Base-by-base conservation (phyloP, 2,888 invertebrate species). In the Hanleya hanleyi region DNA sequence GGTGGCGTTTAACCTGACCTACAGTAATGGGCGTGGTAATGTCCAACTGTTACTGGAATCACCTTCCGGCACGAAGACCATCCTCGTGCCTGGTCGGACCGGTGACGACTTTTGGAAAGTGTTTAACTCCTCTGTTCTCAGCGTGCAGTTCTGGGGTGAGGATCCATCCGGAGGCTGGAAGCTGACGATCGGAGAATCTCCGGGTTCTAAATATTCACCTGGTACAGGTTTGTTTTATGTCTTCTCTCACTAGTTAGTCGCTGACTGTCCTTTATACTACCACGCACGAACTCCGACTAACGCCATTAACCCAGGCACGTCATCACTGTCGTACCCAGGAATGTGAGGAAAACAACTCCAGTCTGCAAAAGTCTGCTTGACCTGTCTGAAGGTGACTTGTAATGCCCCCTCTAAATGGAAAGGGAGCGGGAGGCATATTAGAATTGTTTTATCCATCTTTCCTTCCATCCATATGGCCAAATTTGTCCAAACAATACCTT, bases 91-190 rank as follows among this genome's bases (percentile, higher is more conserved):
- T 1, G 69, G 69, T 3, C 69, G 69, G 6, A 12, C 7, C 1
- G n/a, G 26, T 1, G 69, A 69, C 38, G 32, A 37, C 9, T 22
- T 18, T 9, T 22, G 18, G 29, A 62, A 15, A 18, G 6, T 29
- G 1, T 62, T 69, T 36, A 38, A 62, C 22, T 69, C 61, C 61
- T 26, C 57, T 29, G 38, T 62, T 22, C n/a, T 61, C 6, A 61
- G 38, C 26, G 37, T 61, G 1, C 61, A 57, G 29, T 69, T 69
- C 37, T 69, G 69, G 69, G 69, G 69, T 7, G 69, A 69, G 41
- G 18, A 33, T 38, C 51, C 61, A 22, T 32, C 50, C n/a, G 69
- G 69, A 36, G 35, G 38, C 26, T 69, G 69, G 69, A 57, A 36
- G n/a, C 15, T 69, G 9, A 38, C 26, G 15, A n/a, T 69, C 4